A percentile compares a stretch with the other conserved stretches of the same genome.
phyloP scores from a whole-genome alignment of 1,140 invertebrate genomes.

The Monochamus saltuarius region DNA sequence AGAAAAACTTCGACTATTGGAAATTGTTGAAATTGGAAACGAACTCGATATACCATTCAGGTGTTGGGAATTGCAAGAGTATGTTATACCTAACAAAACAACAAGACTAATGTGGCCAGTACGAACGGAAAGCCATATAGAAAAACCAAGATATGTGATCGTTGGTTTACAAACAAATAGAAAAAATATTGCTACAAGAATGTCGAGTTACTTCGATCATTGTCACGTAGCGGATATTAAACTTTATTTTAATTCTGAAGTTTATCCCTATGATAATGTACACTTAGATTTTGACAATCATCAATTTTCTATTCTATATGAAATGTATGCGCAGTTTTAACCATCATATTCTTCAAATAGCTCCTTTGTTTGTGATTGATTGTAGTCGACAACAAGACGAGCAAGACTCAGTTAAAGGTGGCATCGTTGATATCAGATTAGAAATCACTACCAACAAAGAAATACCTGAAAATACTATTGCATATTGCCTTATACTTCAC shows the following conservation, averaged over 20 bases:
- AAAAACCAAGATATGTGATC: slow-evolving; percentile 24
- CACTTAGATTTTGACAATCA: not conserved
- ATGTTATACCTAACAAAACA: slow-evolving; percentile 33
- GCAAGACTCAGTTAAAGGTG: not conserved
- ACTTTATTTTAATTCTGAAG: too few relatives aligned
- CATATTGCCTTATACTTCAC: not conserved
- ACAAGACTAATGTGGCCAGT: slow-evolving; percentile 32
- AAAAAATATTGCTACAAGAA: not conserved
- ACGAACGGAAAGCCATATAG: slow-evolving; percentile 18
- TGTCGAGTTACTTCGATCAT: too few relatives aligned
- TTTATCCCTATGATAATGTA: not conserved
- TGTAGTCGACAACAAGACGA: not conserved
- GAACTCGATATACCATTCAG: slow-evolving; percentile 37
- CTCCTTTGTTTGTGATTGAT: slow-evolving; percentile 1
- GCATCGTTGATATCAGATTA: not conserved
- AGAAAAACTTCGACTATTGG: not conserved
- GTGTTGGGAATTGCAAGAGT: slow-evolving; percentile 43
- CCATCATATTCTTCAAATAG: not conserved
- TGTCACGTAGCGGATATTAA: too few relatives aligned
- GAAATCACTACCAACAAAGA: not conserved
- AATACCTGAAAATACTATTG: not conserved
- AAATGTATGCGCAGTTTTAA: slow-evolving; percentile 13
- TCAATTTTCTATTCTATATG: slow-evolving; percentile 2
- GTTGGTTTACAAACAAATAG: not conserved
- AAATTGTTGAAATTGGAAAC: slow-evolving; percentile 20